phyloP scores from a whole-genome alignment of 2,113 vertebrate species.

The Neogale vison region DNA sequence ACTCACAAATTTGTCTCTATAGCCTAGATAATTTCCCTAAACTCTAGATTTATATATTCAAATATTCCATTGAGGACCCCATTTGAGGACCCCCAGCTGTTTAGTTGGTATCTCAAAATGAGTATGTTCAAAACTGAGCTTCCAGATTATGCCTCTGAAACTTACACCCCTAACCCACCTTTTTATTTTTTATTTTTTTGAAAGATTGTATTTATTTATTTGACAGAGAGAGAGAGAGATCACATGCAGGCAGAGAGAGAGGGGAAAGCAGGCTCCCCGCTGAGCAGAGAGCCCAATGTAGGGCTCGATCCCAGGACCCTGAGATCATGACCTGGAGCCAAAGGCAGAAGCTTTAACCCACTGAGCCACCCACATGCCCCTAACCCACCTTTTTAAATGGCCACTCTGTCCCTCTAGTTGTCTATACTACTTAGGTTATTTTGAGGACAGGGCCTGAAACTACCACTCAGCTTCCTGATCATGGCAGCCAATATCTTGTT shows the following conservation, averaged over 20 bases:
- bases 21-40: not conserved
- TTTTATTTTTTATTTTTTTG: not conserved
- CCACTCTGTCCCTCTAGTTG: not conserved
- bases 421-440: not conserved
- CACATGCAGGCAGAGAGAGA: no score
- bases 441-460: not conserved
- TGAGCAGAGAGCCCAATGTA: no score
- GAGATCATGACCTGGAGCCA: no score
- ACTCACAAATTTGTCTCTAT: not conserved
- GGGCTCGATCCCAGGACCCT: no score
- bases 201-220: no score
- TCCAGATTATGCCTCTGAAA: not conserved
- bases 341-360: no score
- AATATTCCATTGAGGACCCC: not conserved
- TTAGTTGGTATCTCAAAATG: not conserved
- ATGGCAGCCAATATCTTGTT: not conserved
- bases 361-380: rapidly evolving
- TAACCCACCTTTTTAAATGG: not conserved
- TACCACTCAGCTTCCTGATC: not conserved
- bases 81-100: no score
- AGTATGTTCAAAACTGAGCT: not conserved
- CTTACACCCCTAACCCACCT: rapidly evolving
- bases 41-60: not conserved
- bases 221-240: no score
- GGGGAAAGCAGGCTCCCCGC: no score